Base-by-base conservation (phyloP, 30 jellyfish, hydroid and myxozoan genomes). In the Hydra vulgaris region DNA sequence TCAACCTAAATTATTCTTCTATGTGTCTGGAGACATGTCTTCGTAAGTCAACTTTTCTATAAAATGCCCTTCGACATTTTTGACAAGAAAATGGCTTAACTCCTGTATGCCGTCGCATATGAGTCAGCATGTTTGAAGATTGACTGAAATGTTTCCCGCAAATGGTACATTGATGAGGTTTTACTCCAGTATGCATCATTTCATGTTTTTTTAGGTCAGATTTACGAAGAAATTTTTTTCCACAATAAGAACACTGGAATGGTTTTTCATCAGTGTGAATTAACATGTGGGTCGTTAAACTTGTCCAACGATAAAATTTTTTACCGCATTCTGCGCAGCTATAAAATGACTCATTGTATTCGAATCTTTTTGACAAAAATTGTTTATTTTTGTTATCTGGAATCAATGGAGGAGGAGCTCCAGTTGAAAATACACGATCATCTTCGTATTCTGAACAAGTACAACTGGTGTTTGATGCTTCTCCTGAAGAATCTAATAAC, bases 61-160 rank as follows among this genome's bases (percentile, higher is more conserved):
- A 86, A 73, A 92, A 92, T 16, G 96, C 96, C 20, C 96, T 89
- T 17, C 96, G 96, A 86, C 98, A 92, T 18, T 86, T 78, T 67
- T 84, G 87, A 69, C 98, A 92, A 17, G 96, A 92, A 85, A 92
- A 92, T 5, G 98, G 98, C 53, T 92, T 92, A 0, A 86, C 86
- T 77, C 98, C 98, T 23, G 98, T 56, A 70, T 92, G 98, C 25
- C 96, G 78, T 26, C 96, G 78, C 84, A 83, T n/a, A 70, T 92
- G 98, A 25, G 96, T 87, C 82, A 86, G 74, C 96, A 92, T 87
- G 77, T 92, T 87, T 16, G 96, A 87, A 20, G 98, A 92, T 71
- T 92, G 98, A 74, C 96, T 92, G 85, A 92, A 92, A 23, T 75
- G 92, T 84, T 92, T 92, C 54, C 96, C 98, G 89, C 98, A 92